Evolutionary conservation across 92 coral and sea anemone genomes (phyloP).

Genomic region (Siderastrea radians): DNA sequence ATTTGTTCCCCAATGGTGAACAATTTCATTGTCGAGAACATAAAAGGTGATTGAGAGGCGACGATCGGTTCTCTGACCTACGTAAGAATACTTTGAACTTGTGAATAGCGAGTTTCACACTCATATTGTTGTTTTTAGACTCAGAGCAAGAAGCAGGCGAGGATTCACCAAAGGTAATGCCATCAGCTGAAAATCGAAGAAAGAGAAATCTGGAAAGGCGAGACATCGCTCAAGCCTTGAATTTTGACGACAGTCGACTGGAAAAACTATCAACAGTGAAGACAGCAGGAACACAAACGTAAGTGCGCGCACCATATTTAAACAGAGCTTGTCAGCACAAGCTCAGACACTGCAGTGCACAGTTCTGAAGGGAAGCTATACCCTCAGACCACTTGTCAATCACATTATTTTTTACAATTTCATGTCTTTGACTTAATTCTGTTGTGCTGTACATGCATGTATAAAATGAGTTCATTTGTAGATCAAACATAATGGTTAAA

Average conservation of each 20-base stretch:
- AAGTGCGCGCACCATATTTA: constrained; percentile 23
- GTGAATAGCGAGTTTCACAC: not conserved
- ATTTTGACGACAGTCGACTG: constrained; percentile 71
- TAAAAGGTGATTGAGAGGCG: constrained; percentile 6
- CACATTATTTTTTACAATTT: too few species aligned
- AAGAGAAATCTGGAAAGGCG: constrained; percentile 85
- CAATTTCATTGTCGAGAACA: constrained; percentile 1
- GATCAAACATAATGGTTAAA: too few species aligned
- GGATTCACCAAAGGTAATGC: constrained; percentile 77
- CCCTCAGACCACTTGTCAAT: too few species aligned
- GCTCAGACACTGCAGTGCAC: not conserved
- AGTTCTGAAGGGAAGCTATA: not conserved
- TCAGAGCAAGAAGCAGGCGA: constrained; percentile 49
- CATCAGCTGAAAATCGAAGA: constrained; percentile 83
- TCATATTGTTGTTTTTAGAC: constrained; percentile 1
- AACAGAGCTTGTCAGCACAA: not conserved
- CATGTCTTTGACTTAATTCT: too few species aligned
- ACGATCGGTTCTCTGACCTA: not conserved
- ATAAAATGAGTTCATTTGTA: too few species aligned
- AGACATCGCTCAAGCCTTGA: constrained; percentile 74
- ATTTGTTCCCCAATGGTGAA: constrained; percentile 10
- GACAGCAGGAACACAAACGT: constrained; percentile 95
- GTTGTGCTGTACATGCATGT: too few species aligned
- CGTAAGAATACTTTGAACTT: not conserved
- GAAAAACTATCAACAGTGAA: constrained; percentile 79